phyloP scores from a whole-genome alignment of 2,888 invertebrate species.

The Cephus pygmeus region DNA sequence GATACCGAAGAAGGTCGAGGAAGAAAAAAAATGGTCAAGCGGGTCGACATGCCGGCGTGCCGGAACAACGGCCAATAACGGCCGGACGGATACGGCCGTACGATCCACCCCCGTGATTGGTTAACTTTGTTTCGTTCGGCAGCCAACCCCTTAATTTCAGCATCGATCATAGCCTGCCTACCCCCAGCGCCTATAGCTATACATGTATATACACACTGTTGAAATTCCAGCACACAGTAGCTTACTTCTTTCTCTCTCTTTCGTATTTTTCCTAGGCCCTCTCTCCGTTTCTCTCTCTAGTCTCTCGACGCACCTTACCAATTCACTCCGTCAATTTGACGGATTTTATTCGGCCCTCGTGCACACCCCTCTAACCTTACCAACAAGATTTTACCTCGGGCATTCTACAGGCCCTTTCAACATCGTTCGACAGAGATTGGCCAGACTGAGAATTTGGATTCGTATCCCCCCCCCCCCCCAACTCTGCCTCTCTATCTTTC shows the following conservation, averaged over 20 bases:
- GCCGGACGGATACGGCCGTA: slow-evolving; percentile 26
- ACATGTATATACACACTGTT: not conserved
- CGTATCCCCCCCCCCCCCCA: not conserved
- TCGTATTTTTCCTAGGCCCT: not conserved
- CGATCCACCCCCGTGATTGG: slow-evolving; percentile 51
- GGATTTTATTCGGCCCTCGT: slow-evolving; percentile 42
- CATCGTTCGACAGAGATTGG: not conserved
- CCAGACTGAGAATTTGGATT: not conserved
- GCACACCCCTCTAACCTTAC: slow-evolving; percentile 21
- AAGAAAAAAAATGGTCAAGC: slow-evolving; percentile 42
- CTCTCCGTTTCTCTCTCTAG: slow-evolving; percentile 28
- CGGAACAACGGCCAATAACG: slow-evolving; percentile 47
- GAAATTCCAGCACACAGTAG: not conserved
- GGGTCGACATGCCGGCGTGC: slow-evolving; percentile 34
- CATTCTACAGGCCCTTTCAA: not conserved
- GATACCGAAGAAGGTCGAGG: not conserved
- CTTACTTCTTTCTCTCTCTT: not conserved
- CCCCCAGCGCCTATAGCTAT: not conserved
- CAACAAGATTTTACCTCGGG: not conserved
- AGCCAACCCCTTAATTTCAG: slow-evolving; percentile 55
- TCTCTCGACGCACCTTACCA: slow-evolving; percentile 35
- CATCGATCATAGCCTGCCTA: slow-evolving; percentile 53
- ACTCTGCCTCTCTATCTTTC: not conserved
- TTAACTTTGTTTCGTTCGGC: slow-evolving; percentile 57
- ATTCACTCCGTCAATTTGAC: slow-evolving; percentile 45